A percentile compares a stretch with the other conserved stretches of the same genome.
Conservation (phyloP, 2,888 invertebrate species). For the Prenolepis imparis region DNA sequence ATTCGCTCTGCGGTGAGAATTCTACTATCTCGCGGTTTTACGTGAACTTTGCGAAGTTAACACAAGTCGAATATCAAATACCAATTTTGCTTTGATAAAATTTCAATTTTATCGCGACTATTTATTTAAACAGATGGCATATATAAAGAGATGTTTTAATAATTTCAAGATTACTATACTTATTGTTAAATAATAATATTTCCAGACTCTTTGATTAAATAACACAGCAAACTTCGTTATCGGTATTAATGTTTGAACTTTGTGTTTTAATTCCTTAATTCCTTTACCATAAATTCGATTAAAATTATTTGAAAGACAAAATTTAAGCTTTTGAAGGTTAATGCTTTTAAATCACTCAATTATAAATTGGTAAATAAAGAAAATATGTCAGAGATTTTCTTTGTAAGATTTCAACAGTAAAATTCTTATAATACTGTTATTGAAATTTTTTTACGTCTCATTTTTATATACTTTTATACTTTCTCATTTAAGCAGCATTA, state of each 20-base stretch:
- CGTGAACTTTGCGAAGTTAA: constrained; percentile 27
- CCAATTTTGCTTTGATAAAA: not conserved
- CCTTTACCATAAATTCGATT: not conserved
- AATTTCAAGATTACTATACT: not conserved
- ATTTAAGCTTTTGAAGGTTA: not conserved
- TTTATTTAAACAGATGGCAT: not conserved
- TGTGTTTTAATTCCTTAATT: not conserved
- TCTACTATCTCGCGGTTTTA: constrained; percentile 7
- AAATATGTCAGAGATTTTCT: not conserved
- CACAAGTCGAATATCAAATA: constrained; percentile 26
- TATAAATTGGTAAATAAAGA: not conserved
- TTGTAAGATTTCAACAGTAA: not conserved
- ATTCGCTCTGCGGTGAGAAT: constrained; percentile 5
- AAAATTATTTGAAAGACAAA: not conserved
- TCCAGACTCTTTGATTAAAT: not conserved
- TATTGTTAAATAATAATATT: not conserved
- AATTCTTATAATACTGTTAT: not conserved
- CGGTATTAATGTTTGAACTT: not conserved
- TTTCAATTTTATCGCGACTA: not conserved
- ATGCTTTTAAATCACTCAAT: not conserved
- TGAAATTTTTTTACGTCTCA: not conserved
- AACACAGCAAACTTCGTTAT: not conserved
- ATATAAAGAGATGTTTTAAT: not conserved
- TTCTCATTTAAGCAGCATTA: constrained; percentile 3
- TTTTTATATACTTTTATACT: constrained; percentile 6